These are phyloP conservation scores for Tenualosa ilisha DNA, from an alignment of 2,797 vertebrate species.

Conservation along the genomic window DNA sequence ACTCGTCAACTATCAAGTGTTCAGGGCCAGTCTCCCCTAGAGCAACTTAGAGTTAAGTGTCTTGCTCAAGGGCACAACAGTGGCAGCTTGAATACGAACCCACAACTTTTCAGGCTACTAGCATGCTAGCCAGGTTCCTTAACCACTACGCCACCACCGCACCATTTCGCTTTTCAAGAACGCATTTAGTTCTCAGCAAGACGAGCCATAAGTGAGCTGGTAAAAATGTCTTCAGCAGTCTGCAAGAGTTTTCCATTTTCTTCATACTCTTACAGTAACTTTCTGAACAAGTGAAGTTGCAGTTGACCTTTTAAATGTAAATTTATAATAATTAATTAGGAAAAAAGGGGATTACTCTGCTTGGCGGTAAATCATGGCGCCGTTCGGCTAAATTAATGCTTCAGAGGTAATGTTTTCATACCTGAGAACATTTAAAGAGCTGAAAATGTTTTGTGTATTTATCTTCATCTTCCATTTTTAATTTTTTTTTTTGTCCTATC, in stretches of 20 bases:
- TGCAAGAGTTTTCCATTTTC: background rate
- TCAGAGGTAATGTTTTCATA: constrained; percentile 38
- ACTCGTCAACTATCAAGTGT: too few species aligned
- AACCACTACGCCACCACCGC: too few species aligned
- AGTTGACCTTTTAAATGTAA: constrained; percentile 21
- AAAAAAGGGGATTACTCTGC: constrained; percentile 33
- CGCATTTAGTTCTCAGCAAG: background rate
- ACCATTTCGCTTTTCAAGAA: background rate
- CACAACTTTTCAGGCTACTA: too few species aligned
- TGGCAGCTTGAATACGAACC: too few species aligned
- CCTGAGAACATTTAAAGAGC: constrained; percentile 33
- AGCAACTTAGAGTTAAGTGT: too few species aligned
- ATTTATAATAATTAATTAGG: constrained; percentile 21
- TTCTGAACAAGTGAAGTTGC: constrained; percentile 3
- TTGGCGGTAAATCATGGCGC: constrained; percentile 21
- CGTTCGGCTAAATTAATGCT: constrained; percentile 32
- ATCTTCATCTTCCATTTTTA: constrained; percentile 47
- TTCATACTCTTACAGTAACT: constrained; percentile 4
- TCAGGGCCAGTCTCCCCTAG: too few species aligned
- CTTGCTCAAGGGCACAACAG: too few species aligned
- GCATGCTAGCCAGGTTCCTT: too few species aligned
- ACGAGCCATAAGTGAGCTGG: background rate
- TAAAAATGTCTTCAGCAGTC: too few species aligned
- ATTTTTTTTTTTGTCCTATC: constrained; percentile 48
- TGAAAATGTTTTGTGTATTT: constrained; percentile 40